Evolutionary conservation across 2,888 invertebrate species (phyloP), one percentile per base, ranked within the genome.

Genomic region (Drosophila kuntzei): DNA sequence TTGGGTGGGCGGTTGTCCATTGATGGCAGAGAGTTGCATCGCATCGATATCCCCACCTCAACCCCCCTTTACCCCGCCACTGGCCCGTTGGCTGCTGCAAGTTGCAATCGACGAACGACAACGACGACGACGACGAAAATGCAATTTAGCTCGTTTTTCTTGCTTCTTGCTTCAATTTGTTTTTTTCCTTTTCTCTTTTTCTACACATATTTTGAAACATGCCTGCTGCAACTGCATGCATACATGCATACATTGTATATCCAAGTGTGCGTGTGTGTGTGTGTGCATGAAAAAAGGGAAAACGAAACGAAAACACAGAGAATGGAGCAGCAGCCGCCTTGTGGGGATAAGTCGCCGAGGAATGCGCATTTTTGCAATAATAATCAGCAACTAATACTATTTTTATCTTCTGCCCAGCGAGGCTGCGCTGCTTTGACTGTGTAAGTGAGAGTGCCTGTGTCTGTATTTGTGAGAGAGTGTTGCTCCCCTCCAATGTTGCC

Each of bases 301-400:
- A 88, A 87, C 87, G 78, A 86, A 86, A 86, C 80, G 71, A 86
- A 89, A 88, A 83, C 76, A 76, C 72, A 63, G 70, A 64, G 82
- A 69, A 66, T 62, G 74, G 73, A 68, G 36, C 80, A 71, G 66
- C 80, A 65, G 76, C 77, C 77, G 80, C 70, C 70, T 80, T 79
- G 63, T 78, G 77, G 83, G 76, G 87, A 82, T 82, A 87, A 85
- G 79, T 75, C 62, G 75, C 75, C 65, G 70, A 74, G 85, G 83
- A 89, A 90, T 90, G 89, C 89, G 89, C 80, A 88, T 89, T 90
- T 89, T 89, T 89, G 88, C 87, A 90, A 89, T 89, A 89, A 90
- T 90, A 90, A 89, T 89, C 88, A 89, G 90, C 83, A 80, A 89
- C 87, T 76, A 89, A 88, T 89, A 87, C 89, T 89, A 89, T 89